A percentile compares a stretch with the other conserved stretches of the same genome.
These are phyloP conservation scores for Callithrix jacchus DNA, from an alignment of 2,113 vertebrate species.

Conservation along the genomic window DNA sequence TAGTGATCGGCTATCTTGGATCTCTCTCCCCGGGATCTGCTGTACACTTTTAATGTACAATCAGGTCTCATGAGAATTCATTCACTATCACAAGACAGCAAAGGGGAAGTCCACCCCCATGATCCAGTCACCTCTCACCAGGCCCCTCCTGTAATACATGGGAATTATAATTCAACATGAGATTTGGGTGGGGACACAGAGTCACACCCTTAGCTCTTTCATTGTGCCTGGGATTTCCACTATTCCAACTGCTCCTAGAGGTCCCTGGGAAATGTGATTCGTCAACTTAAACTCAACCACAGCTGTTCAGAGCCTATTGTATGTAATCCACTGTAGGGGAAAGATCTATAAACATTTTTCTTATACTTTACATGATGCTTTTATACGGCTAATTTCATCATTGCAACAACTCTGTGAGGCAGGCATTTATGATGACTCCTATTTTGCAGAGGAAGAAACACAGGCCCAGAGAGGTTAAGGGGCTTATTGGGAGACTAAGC, in stretches of 20 bases:
- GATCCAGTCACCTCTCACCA: too few species aligned
- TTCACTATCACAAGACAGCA: too few species aligned
- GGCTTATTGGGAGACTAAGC: not conserved
- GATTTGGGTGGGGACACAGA: too few species aligned
- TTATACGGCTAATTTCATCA: not conserved
- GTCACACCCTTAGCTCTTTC: not conserved
- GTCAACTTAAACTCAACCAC: not conserved
- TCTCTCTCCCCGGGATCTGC: too few species aligned
- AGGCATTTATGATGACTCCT: not conserved
- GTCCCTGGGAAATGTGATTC: not conserved
- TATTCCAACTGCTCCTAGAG: not conserved
- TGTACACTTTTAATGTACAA: too few species aligned
- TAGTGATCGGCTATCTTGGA: too few species aligned
- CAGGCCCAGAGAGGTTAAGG: not conserved
- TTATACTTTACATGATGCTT: not conserved
- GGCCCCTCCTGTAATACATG: too few species aligned
- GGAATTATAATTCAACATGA: too few species aligned
- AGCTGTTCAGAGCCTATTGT: not conserved
- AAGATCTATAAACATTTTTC: not conserved
- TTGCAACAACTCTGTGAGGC: fast-evolving
- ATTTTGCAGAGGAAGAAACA: not conserved
- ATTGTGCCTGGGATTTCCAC: not conserved
- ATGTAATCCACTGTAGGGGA: not conserved
- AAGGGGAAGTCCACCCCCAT: too few species aligned
- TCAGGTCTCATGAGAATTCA: too few species aligned